phyloP scores from a whole-genome alignment of 2,113 vertebrate species.

The Euleptes europaea region DNA sequence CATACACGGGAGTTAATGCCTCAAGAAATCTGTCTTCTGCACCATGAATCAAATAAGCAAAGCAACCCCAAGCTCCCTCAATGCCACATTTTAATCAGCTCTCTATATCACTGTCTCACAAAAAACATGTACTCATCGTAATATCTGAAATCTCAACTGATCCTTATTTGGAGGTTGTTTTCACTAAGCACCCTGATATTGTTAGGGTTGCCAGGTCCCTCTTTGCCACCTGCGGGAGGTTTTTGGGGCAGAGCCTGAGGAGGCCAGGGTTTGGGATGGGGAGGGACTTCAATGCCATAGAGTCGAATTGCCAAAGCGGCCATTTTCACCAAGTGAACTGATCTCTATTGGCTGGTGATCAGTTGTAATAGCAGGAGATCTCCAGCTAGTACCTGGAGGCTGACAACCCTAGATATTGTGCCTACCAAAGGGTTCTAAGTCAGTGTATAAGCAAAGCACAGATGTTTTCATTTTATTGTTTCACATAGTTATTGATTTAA shows the following conservation, averaged over 20 bases:
- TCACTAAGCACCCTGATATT: background rate
- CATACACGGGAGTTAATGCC: background rate
- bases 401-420: too few species aligned
- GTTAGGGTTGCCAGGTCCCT: too few species aligned
- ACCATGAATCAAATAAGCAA: background rate
- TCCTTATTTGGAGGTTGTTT: background rate
- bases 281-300: too few species aligned
- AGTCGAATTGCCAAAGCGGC: too few species aligned
- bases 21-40: background rate
- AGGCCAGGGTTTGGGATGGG: too few species aligned
- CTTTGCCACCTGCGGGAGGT: too few species aligned
- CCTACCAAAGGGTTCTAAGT: background rate
- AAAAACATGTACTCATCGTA: background rate
- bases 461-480: background rate
- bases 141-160: background rate
- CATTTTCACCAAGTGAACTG: too few species aligned
- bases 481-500: constrained; percentile 33
- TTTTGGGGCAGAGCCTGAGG: too few species aligned
- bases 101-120: background rate
- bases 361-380: too few species aligned
- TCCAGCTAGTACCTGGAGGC: too few species aligned
- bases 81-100: background rate
- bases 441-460: background rate
- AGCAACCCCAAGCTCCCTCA: background rate
- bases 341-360: too few species aligned